Percentiles rank a stretch among this genome's conserved stretches.
phyloP scores from a whole-genome alignment of 2,888 invertebrate genomes.

The Drosophila phalerata region DNA sequence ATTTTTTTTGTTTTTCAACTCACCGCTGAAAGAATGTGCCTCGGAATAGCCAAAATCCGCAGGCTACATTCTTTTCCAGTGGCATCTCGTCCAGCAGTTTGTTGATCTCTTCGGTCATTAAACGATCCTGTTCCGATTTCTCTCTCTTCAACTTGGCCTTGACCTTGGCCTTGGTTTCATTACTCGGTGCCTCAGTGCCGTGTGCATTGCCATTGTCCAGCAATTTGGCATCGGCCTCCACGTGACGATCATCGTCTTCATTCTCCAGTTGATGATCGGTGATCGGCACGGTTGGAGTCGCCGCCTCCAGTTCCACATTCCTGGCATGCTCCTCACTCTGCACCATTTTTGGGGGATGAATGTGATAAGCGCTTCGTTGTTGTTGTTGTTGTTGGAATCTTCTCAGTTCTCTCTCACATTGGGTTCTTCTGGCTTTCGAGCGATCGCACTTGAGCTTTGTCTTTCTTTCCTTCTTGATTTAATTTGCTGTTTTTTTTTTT shows the following conservation, averaged over 20 bases:
- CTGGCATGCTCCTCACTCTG: slow-evolving; percentile 55
- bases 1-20: slow-evolving; percentile 61
- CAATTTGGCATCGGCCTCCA: slow-evolving; percentile 68
- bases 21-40: slow-evolving; percentile 88
- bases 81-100: slow-evolving; percentile 86
- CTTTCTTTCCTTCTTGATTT: not conserved
- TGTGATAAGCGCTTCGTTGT: not conserved
- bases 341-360: slow-evolving; percentile 45
- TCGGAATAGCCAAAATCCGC: slow-evolving; percentile 88
- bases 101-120: slow-evolving; percentile 85
- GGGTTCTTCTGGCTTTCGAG: slow-evolving; percentile 39
- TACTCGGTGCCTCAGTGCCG: slow-evolving; percentile 19
- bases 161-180: slow-evolving; percentile 44
- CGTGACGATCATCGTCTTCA: slow-evolving; percentile 44
- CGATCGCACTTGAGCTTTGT: slow-evolving; percentile 13
- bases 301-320: slow-evolving; percentile 33
- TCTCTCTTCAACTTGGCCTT: slow-evolving; percentile 65
- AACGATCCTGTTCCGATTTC: slow-evolving; percentile 79
- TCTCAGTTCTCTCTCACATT: slow-evolving; percentile 32
- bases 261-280: slow-evolving; percentile 35
- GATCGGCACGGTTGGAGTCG: not conserved
- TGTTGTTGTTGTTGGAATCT: no score
- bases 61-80: slow-evolving; percentile 88
- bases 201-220: slow-evolving; percentile 70
- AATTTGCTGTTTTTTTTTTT: slow-evolving; percentile 4